Conservation (phyloP, 1,140 invertebrate genomes). For the Papilio helenus region DNA sequence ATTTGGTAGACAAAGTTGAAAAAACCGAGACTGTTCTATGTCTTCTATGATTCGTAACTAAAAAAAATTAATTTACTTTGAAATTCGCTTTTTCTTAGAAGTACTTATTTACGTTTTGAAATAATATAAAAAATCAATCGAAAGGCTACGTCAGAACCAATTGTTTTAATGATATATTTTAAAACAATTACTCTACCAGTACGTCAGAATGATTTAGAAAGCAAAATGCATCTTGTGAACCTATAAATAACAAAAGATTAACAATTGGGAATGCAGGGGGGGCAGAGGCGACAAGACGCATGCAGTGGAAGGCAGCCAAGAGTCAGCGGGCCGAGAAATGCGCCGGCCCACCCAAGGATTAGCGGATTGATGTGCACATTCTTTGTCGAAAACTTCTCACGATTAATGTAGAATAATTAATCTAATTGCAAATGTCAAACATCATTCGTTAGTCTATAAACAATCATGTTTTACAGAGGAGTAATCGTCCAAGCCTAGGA, state of each 20-base stretch:
- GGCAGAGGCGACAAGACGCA: constrained; percentile 30
- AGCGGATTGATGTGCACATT: constrained; percentile 30
- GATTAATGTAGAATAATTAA: constrained; percentile 35
- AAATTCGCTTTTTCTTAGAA: background rate
- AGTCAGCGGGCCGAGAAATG: constrained; percentile 29
- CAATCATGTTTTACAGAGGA: background rate
- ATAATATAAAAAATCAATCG: too few species aligned
- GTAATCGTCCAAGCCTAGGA: background rate
- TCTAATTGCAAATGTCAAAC: constrained; percentile 25
- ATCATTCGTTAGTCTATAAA: background rate
- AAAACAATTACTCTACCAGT: background rate
- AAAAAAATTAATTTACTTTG: background rate
- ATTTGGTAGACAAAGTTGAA: background rate
- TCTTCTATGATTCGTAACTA: background rate
- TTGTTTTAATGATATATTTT: constrained; percentile 4
- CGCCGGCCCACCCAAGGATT: constrained; percentile 38
- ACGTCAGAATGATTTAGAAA: constrained; percentile 23
- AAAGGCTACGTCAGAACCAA: constrained; percentile 1
- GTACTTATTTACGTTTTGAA: too few species aligned
- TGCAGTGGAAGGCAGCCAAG: constrained; percentile 36
- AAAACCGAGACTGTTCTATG: background rate
- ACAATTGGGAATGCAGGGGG: constrained; percentile 27
- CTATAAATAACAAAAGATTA: constrained; percentile 39
- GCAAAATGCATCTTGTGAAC: constrained; percentile 38
- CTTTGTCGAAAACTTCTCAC: constrained; percentile 31